A percentile compares a stretch with the other conserved stretches of the same genome.
Conservation (phyloP, 2,797 vertebrate genomes). For the Hippopotamyrus pictus region DNA sequence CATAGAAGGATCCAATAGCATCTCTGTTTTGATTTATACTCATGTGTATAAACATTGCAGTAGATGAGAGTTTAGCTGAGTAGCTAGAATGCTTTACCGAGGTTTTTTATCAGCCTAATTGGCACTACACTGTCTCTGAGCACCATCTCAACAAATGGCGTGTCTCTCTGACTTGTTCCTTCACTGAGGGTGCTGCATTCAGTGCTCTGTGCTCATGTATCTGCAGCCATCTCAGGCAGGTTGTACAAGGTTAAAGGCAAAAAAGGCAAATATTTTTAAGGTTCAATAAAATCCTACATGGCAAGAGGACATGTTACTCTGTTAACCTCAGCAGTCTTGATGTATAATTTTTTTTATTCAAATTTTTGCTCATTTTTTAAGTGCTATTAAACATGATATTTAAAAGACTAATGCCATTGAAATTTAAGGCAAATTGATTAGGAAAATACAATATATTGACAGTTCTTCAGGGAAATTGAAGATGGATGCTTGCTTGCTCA, state of each 20-base stretch:
- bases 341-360: slow-evolving; percentile 31
- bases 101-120: neutral
- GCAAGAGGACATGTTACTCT: slow-evolving; percentile 48
- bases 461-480: neutral
- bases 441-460: neutral
- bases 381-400: slow-evolving; percentile 63
- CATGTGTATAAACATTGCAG: neutral
- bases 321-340: slow-evolving; percentile 54
- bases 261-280: neutral
- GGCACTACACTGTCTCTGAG: neutral
- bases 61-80: slow-evolving; percentile 3
- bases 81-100: neutral
- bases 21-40: neutral
- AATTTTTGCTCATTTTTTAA: slow-evolving; percentile 50
- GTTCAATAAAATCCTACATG: slow-evolving; percentile 31
- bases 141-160: neutral
- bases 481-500: neutral
- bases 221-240: neutral
- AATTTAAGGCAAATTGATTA: neutral
- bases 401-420: slow-evolving; percentile 10
- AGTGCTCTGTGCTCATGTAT: neutral
- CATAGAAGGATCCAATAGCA: neutral
- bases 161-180: neutral
- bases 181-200: neutral
- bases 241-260: slow-evolving; percentile 8